Evolutionary conservation across 2,113 vertebrate genomes (phyloP).

Genomic region (Petrocephalus zakoni): DNA sequence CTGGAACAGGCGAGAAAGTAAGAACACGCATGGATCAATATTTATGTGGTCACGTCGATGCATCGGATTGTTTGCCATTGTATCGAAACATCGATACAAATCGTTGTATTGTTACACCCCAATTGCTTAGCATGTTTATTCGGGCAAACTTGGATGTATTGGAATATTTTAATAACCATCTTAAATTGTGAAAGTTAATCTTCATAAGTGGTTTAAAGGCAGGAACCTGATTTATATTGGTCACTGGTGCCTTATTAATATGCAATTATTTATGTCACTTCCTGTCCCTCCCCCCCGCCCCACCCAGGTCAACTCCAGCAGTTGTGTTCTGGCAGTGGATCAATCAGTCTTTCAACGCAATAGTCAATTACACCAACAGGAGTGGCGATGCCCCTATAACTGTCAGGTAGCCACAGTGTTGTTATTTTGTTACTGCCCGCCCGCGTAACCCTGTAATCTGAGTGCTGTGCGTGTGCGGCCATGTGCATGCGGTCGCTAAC

Average conservation of each 20-base stretch:
- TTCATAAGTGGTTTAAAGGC: not conserved
- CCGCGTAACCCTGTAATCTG: not conserved
- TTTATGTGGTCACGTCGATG: too few relatives aligned
- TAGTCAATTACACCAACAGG: conserved; percentile 95
- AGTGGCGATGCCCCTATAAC: conserved; percentile 91
- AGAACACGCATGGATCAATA: too few relatives aligned
- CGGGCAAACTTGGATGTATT: not conserved
- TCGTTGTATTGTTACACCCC: too few relatives aligned
- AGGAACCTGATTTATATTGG: not conserved
- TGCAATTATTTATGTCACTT: not conserved
- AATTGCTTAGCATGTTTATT: not conserved
- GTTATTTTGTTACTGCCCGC: not conserved
- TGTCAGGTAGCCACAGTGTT: conserved; percentile 61
- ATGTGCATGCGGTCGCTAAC: conserved; percentile 25
- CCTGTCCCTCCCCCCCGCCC: not conserved
- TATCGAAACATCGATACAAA: too few relatives aligned
- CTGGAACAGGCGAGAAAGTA: too few relatives aligned
- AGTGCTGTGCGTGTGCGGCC: not conserved
- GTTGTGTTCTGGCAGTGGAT: conserved; percentile 98
- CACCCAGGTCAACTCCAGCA: conserved; percentile 79
- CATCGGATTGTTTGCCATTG: too few relatives aligned
- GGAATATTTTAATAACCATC: not conserved
- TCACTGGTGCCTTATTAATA: not conserved
- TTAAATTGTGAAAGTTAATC: not conserved
- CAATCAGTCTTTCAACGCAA: conserved; percentile 97